These are phyloP conservation scores for Montipora cactus DNA, from an alignment of 64 coral and sea anemone species.

Conservation along the genomic window DNA sequence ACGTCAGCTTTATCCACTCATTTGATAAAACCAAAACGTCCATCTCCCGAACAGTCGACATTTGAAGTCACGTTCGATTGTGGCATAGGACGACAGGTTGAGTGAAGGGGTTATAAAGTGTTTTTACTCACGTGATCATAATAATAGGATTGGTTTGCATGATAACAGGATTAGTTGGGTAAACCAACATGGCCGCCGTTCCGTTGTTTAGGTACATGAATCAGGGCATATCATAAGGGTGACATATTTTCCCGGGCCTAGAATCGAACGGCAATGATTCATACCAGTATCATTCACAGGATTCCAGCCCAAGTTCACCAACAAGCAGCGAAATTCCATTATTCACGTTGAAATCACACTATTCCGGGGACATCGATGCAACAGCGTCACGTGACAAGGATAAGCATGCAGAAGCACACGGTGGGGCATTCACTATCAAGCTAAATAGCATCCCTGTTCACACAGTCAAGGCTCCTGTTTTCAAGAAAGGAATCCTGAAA, in stretches of 20 bases:
- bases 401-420: not conserved
- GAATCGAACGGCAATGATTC: not conserved
- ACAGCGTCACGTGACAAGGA: not conserved
- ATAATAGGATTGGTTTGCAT: no score
- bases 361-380: not conserved
- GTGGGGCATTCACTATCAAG: conserved; percentile 4
- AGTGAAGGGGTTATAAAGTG: no score
- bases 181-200: no score
- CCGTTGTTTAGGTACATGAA: no score
- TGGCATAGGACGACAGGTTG: no score
- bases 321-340: conserved; percentile 28
- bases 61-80: no score
- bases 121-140: no score
- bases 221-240: no score
- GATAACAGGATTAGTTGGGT: no score
- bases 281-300: not conserved
- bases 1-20: no score
- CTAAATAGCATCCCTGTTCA: conserved; percentile 3
- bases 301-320: conserved; percentile 20
- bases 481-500: conserved; percentile 40
- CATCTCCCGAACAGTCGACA: no score
- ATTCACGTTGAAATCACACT: conserved; percentile 6
- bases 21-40: no score
- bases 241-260: not conserved
- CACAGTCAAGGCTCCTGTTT: not conserved